Percentiles rank a stretch among this genome's conserved stretches.
Evolutionary conservation across 2,113 vertebrate species (phyloP).

Genomic region (Ailuropoda melanoleuca): DNA sequence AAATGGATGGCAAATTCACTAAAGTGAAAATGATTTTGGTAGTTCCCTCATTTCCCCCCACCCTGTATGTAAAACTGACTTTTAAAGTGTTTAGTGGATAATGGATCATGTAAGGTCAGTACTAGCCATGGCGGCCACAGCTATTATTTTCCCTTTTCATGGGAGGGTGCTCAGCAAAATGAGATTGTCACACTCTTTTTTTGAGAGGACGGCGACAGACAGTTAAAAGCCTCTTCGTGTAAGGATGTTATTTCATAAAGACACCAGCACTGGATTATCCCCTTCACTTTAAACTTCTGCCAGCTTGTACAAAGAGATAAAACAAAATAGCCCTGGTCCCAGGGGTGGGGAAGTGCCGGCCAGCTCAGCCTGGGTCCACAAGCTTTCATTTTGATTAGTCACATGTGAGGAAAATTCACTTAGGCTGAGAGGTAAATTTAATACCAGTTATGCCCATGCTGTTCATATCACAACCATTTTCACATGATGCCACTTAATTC

Average conservation of each 20-base stretch:
- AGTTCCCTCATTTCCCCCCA: slow-evolving; percentile 82
- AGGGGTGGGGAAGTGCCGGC: slow-evolving; percentile 89
- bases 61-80: slow-evolving; percentile 89
- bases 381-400: slow-evolving; percentile 98
- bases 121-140: slow-evolving; percentile 85
- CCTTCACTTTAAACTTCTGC: slow-evolving; percentile 93
- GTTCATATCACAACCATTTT: slow-evolving; percentile 98
- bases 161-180: slow-evolving; percentile 89
- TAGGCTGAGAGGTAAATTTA: slow-evolving; percentile 94
- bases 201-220: slow-evolving; percentile 88
- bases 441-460: slow-evolving; percentile 97
- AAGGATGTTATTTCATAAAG: slow-evolving; percentile 93
- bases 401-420: slow-evolving; percentile 96
- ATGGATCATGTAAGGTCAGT: slow-evolving; percentile 89
- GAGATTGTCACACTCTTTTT: slow-evolving; percentile 90
- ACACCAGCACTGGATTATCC: slow-evolving; percentile 92
- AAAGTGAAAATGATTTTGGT: slow-evolving; percentile 86
- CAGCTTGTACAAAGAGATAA: slow-evolving; percentile 92
- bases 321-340: slow-evolving; percentile 93
- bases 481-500: slow-evolving; percentile 98
- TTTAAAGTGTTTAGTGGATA: slow-evolving; percentile 89
- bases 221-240: slow-evolving; percentile 94
- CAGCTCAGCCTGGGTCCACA: slow-evolving; percentile 91
- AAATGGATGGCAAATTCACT: slow-evolving; percentile 83
- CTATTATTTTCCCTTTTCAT: slow-evolving; percentile 90